Percentiles rank a stretch among this genome's conserved stretches.
Conservation (phyloP, 2,113 vertebrate genomes). For the Uropsilus gracilis region DNA sequence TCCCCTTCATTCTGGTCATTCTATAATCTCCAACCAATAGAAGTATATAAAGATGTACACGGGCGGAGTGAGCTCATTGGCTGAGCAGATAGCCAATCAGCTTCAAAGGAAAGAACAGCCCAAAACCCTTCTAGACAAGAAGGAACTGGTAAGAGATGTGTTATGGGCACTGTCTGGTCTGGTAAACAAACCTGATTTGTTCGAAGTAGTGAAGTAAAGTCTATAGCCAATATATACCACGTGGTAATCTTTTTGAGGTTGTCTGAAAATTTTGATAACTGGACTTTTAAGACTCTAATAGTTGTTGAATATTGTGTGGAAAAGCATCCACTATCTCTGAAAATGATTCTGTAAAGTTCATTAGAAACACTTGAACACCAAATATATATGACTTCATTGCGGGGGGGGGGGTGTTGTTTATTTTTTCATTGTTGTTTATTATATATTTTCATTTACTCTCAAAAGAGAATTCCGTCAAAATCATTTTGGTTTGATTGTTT, state of each 20-base stretch:
- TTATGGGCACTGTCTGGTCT: constrained; percentile 49
- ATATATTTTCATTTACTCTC: not conserved
- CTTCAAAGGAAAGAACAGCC: constrained; percentile 94
- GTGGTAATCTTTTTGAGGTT: not conserved
- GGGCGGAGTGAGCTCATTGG: constrained; percentile 96
- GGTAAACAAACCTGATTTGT: constrained; percentile 51
- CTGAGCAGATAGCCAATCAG: constrained; percentile 98
- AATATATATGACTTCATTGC: too few relatives aligned
- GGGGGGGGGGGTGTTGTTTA: not conserved
- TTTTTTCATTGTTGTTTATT: not conserved
- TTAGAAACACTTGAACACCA: not conserved
- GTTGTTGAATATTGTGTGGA: not conserved
- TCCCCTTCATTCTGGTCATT: constrained; percentile 78
- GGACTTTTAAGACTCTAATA: not conserved
- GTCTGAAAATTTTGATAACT: constrained; percentile 28
- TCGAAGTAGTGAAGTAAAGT: not conserved
- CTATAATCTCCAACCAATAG: constrained; percentile 86
- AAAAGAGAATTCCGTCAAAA: not conserved
- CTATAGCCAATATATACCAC: not conserved
- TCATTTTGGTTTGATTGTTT: not conserved
- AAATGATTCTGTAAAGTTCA: not conserved
- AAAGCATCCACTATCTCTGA: not conserved
- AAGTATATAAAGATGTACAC: constrained; percentile 98
- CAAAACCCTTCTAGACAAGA: constrained; percentile 93
- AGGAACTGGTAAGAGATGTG: constrained; percentile 94